Conservation (phyloP, 2,113 vertebrate genomes). For the Nesoenas mayeri region DNA sequence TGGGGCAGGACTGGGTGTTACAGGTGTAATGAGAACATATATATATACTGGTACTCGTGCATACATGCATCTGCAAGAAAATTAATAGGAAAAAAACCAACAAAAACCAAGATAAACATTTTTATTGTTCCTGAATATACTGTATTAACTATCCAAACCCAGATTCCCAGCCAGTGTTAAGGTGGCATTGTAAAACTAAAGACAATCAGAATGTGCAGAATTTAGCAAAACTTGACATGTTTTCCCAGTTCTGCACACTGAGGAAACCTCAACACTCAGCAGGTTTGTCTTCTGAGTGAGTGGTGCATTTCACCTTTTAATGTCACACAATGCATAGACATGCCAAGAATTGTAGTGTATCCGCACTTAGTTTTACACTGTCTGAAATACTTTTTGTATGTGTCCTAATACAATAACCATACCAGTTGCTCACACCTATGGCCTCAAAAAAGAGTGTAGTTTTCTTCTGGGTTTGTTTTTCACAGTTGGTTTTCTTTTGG, state of each 20-base stretch:
- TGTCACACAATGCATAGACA: neutral
- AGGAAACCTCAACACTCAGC: neutral
- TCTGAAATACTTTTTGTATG: neutral
- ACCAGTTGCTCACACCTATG: neutral
- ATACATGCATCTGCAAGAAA: neutral
- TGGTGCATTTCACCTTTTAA: neutral
- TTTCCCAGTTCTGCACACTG: neutral
- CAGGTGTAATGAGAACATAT: accelerated
- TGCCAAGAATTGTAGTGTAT: neutral
- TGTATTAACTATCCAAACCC: neutral
- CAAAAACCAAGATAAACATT: neutral
- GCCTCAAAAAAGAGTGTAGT: neutral
- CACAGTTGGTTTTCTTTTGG: neutral
- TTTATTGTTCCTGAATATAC: neutral
- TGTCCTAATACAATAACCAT: neutral
- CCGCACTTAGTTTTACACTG: neutral
- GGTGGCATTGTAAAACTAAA: neutral
- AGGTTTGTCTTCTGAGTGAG: neutral
- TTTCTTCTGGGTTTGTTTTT: neutral
- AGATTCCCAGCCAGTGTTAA: neutral
- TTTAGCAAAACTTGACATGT: neutral
- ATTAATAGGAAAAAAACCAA: accelerated
- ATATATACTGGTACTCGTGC: neutral
- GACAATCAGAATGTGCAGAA: neutral
- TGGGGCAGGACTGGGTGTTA: accelerated